Evolutionary conservation across 2,888 invertebrate species (phyloP).

Genomic region (Syrphus vitripennis): DNA sequence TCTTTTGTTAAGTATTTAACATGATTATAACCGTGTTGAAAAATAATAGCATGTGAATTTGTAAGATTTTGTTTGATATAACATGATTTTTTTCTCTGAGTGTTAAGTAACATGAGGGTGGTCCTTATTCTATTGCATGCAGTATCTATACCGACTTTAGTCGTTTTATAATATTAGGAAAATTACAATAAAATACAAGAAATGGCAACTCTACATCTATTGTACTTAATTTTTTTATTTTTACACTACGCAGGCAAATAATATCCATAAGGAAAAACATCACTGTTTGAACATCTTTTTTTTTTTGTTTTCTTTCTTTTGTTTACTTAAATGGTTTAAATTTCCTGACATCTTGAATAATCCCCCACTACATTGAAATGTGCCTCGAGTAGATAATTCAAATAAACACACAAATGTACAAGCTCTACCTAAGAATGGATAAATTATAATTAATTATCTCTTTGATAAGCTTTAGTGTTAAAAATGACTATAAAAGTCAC

Average conservation of each 20-base stretch:
- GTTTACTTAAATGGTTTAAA: constrained; percentile 32
- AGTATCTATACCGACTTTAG: too few species aligned
- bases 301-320: background rate
- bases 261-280: background rate
- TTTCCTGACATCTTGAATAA: constrained; percentile 34
- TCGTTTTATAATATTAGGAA: too few species aligned
- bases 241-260: background rate
- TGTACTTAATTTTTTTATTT: background rate
- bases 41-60: too few species aligned
- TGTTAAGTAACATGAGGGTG: too few species aligned
- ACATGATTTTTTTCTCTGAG: too few species aligned
- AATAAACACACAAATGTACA: constrained; percentile 25
- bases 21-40: too few species aligned
- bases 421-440: constrained; percentile 17
- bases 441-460: constrained; percentile 39
- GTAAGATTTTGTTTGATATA: too few species aligned
- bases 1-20: too few species aligned
- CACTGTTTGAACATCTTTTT: background rate
- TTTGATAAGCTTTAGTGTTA: constrained; percentile 24
- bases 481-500: constrained; percentile 49
- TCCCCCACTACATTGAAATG: constrained; percentile 6
- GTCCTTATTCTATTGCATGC: too few species aligned
- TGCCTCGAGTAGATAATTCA: background rate
- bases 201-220: background rate
- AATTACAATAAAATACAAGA: background rate